Percentiles rank a stretch among this genome's conserved stretches.
Evolutionary conservation across 2,797 vertebrate genomes (phyloP).

Genomic region (Luscinia luscinia): DNA sequence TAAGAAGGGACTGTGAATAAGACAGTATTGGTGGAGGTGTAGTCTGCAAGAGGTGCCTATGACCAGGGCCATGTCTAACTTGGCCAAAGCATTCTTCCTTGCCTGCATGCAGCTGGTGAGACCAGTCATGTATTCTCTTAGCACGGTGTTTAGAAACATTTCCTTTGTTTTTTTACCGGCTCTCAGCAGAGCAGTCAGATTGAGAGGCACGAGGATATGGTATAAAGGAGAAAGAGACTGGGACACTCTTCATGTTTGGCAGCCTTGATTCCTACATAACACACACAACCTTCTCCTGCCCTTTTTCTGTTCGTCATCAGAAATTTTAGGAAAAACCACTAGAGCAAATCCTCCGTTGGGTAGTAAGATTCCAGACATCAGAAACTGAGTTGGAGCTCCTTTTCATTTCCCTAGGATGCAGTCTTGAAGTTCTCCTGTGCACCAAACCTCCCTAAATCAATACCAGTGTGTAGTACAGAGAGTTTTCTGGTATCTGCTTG

Average conservation of each 20-base stretch:
- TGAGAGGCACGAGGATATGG: not conserved
- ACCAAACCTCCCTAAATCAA: not conserved
- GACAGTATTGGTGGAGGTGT: not conserved
- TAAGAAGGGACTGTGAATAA: not conserved
- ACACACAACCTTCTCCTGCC: rapidly evolving
- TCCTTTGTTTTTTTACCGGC: not conserved
- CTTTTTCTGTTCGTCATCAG: not conserved
- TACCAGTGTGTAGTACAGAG: not conserved
- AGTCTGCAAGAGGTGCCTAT: not conserved
- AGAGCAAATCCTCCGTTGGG: not conserved
- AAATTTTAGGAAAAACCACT: not conserved
- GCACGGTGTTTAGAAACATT: not conserved
- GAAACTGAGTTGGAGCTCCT: not conserved
- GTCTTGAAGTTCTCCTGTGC: not conserved
- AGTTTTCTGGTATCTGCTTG: not conserved
- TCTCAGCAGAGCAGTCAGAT: not conserved
- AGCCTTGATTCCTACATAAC: not conserved
- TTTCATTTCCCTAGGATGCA: not conserved
- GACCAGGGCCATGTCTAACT: not conserved
- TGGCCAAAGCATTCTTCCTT: not conserved
- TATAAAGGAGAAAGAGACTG: not conserved
- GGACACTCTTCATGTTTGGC: not conserved
- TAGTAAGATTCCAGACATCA: not conserved
- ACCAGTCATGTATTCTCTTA: not conserved
- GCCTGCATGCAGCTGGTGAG: not conserved